Conservation (phyloP, 2,797 vertebrate genomes). For the Pterois miles region DNA sequence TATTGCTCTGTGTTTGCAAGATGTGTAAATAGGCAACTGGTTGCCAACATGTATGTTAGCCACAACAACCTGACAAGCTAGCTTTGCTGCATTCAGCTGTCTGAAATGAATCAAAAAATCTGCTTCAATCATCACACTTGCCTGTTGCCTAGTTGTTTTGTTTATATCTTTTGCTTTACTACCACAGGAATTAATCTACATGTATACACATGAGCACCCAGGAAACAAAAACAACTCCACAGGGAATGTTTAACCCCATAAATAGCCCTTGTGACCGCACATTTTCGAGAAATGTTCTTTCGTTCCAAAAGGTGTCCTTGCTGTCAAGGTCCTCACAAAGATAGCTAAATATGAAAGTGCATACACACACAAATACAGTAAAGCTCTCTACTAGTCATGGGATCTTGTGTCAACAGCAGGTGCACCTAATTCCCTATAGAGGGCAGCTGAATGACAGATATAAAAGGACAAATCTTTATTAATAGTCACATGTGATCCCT, state of each 20-base stretch:
- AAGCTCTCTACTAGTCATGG: conserved; percentile 24
- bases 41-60: not conserved
- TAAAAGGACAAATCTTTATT: conserved; percentile 58
- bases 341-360: not conserved
- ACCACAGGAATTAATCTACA: too few relatives aligned
- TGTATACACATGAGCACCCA: not conserved
- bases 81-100: too few relatives aligned
- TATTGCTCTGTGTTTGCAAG: not conserved
- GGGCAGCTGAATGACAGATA: conserved; percentile 66
- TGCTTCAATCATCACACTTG: too few relatives aligned
- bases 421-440: conserved; percentile 56
- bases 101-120: too few relatives aligned
- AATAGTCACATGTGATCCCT: conserved; percentile 53
- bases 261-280: not conserved
- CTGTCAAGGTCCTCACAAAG: conserved; percentile 17
- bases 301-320: not conserved
- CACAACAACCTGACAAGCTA: too few relatives aligned
- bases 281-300: not conserved
- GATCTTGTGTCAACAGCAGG: conserved; percentile 59
- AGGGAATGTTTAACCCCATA: not conserved
- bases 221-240: not conserved
- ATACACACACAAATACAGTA: not conserved
- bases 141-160: not conserved
- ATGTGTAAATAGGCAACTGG: too few relatives aligned
- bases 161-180: not conserved